Percentiles rank a stretch among this genome's conserved stretches.
These are phyloP conservation scores for Crotalus horridus DNA, from an alignment of 2,113 vertebrate genomes.

Conservation along the genomic window DNA sequence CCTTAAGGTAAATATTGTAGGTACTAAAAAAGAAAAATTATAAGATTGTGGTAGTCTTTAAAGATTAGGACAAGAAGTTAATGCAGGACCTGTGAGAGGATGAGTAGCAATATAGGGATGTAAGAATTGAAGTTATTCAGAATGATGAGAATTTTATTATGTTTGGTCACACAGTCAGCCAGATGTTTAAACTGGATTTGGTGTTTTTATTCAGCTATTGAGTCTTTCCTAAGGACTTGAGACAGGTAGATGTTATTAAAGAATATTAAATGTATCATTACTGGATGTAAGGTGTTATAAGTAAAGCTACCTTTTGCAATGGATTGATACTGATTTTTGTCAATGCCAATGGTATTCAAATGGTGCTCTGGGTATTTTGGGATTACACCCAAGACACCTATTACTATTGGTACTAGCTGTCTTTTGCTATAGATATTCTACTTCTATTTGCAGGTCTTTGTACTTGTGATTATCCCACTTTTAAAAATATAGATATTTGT, in stretches of 20 bases:
- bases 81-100: background rate
- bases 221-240: background rate
- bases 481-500: background rate
- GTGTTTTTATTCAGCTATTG: background rate
- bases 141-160: background rate
- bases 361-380: background rate
- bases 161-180: background rate
- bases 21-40: background rate
- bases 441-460: background rate
- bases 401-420: background rate
- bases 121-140: background rate
- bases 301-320: background rate
- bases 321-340: background rate
- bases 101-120: background rate
- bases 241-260: background rate
- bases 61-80: background rate
- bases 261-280: background rate
- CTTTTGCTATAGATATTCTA: background rate
- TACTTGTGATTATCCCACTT: background rate
- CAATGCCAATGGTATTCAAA: background rate
- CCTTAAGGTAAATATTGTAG: background rate
- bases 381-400: background rate
- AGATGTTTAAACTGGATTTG: background rate
- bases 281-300: background rate
- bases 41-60: background rate